Evolutionary conservation across 2,888 invertebrate genomes (phyloP), one percentile per base, ranked within the genome.

Genomic region (Eulithis testata): DNA sequence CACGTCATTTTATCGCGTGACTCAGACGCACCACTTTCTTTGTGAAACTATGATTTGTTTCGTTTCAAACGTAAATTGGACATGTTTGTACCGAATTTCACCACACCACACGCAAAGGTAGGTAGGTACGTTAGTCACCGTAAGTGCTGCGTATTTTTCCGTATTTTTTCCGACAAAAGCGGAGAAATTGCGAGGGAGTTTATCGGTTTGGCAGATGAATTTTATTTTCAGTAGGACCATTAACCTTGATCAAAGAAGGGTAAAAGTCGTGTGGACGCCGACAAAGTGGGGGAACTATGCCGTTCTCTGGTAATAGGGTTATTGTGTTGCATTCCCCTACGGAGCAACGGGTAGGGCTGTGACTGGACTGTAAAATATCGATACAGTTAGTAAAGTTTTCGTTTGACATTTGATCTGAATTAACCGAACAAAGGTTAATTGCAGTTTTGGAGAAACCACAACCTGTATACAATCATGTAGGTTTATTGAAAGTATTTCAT

Each of bases 211-310:
- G 68, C 73, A 68, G 74, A 76, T 72, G 75, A 69, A 79, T 75
- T 73, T 73, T 78, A 77, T 83, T 79, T 80, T 80, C 72, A 63
- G 67, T 70, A 68, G 72, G 62, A 62, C 76, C 75, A 76, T 84
- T 84, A 83, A 79, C 82, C 79, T 83, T 85, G 80, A 82, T 83
- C 77, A 76, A 76, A 78, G 73, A 74, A 76, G 80, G 79, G 73
- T 73, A 72, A 67, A 76, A 76, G 73, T 74, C 70, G 72, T 69
- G 69, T 50, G 60, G 61, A 73, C 70, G 71, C 62, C 61, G 73
- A 61, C 67, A 74, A 78, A 76, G 70, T 73, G 68, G 69, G 63
- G 63, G 63, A 74, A 74, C 71, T 74, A 69, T 72, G 73, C 75
- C 76, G 74, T 76, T 78, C 65, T 59, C 27, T 54, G 60, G 69